phyloP scores from a whole-genome alignment of 2,888 invertebrate species.

The Leptopilina myrica region DNA sequence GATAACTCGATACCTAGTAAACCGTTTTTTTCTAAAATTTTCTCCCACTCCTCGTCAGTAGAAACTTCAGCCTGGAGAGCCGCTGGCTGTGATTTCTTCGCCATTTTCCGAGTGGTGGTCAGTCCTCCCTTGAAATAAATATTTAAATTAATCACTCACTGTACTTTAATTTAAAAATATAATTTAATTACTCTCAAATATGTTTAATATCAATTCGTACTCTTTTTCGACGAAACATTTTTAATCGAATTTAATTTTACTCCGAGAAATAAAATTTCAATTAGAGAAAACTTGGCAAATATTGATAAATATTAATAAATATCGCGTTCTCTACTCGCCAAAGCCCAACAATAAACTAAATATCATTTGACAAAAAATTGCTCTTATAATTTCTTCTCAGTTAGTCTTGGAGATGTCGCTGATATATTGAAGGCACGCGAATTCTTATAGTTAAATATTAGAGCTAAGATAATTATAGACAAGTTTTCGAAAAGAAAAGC shows the following conservation, averaged over 20 bases:
- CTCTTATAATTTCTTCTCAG: constrained; percentile 49
- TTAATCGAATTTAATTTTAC: constrained; percentile 37
- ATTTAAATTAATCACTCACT: constrained; percentile 39
- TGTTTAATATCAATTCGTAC: constrained; percentile 52
- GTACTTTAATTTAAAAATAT: too few species aligned
- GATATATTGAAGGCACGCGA: constrained; percentile 69
- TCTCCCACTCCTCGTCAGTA: constrained; percentile 91
- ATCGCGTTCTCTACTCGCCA: constrained; percentile 44
- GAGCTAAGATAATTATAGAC: constrained; percentile 1
- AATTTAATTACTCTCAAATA: constrained; percentile 13
- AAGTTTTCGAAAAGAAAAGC: not conserved
- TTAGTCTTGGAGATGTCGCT: constrained; percentile 65
- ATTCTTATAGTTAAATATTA: constrained; percentile 43
- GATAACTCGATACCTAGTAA: constrained; percentile 79
- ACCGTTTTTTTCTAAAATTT: constrained; percentile 86
- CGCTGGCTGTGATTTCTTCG: constrained; percentile 87
- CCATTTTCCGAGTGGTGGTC: constrained; percentile 77
- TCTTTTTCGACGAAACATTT: constrained; percentile 66
- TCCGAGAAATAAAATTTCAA: constrained; percentile 19
- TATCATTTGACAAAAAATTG: constrained; percentile 45
- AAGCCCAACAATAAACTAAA: constrained; percentile 45
- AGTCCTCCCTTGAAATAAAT: constrained; percentile 62
- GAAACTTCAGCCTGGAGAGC: constrained; percentile 89
- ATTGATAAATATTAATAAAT: constrained; percentile 25
- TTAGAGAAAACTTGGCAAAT: not conserved